These are phyloP conservation scores for Trissonchulus sp. DNA, from an alignment of 2,888 invertebrate genomes.

Conservation along the genomic window DNA sequence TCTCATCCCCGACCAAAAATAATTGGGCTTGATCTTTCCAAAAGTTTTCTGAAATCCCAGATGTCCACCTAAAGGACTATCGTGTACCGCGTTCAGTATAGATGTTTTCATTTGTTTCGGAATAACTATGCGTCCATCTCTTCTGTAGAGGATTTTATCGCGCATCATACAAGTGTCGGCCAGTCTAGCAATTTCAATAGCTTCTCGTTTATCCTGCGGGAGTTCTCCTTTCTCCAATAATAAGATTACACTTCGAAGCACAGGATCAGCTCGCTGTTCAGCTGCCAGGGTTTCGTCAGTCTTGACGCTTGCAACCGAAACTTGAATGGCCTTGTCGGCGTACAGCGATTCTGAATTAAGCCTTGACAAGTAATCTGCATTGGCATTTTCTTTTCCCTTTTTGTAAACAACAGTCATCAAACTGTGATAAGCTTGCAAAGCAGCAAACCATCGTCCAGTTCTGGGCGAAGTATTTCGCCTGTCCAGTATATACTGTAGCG, in stretches of 20 bases:
- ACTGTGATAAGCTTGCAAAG: constrained; percentile 8
- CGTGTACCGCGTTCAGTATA: constrained; percentile 35
- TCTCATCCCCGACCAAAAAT: constrained; percentile 31
- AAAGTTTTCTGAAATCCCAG: constrained; percentile 30
- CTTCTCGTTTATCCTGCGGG: no score
- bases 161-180: no score
- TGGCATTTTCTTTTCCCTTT: neutral
- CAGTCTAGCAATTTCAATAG: no score
- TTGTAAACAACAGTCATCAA: neutral
- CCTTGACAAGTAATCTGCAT: constrained; percentile 23
- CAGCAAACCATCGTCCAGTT: neutral
- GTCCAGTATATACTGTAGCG: constrained; percentile 25
- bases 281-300: no score
- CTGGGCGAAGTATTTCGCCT: neutral
- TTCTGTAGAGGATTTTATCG: no score
- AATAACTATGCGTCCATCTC: no score
- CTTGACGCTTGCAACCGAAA: no score
- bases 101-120: constrained; percentile 31
- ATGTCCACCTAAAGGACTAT: constrained; percentile 33
- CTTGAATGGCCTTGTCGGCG: no score
- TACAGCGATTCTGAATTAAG: no score
- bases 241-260: no score
- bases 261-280: no score
- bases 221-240: no score
- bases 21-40: constrained; percentile 22